Conservation (phyloP, 2,888 invertebrate genomes). For the Graphium colonna region DNA sequence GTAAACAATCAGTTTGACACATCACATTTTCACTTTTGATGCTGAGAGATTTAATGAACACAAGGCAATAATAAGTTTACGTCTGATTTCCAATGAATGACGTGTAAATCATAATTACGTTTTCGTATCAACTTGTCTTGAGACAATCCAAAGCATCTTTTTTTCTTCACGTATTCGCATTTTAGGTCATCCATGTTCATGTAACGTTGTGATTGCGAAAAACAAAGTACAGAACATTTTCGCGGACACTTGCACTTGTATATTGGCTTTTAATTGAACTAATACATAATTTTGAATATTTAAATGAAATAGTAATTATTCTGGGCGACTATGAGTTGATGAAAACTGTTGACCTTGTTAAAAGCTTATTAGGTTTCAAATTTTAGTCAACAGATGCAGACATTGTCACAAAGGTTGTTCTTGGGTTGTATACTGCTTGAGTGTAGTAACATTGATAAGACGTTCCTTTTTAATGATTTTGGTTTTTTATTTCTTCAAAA, state of each 20-base stretch:
- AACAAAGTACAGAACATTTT: conserved; percentile 78
- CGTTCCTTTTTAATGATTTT: conserved; percentile 16
- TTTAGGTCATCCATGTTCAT: conserved; percentile 81
- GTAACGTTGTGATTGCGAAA: conserved; percentile 81
- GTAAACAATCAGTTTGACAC: conserved; percentile 81
- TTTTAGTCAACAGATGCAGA: conserved; percentile 80
- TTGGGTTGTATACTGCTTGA: conserved; percentile 52
- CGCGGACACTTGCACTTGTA: conserved; percentile 69
- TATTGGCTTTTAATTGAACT: conserved; percentile 52
- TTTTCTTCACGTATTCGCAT: conserved; percentile 79
- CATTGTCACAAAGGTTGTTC: conserved; percentile 72
- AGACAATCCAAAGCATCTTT: conserved; percentile 73
- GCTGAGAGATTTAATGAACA: conserved; percentile 61
- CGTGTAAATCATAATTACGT: conserved; percentile 62
- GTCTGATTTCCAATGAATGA: conserved; percentile 61
- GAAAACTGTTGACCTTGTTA: conserved; percentile 81
- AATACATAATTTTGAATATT: conserved; percentile 54
- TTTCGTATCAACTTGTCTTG: conserved; percentile 66
- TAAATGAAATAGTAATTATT: conserved; percentile 70
- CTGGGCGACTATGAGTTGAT: conserved; percentile 71
- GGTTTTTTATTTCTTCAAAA: conserved; percentile 1
- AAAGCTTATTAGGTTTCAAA: conserved; percentile 80
- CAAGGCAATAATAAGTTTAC: conserved; percentile 54
- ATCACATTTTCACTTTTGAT: conserved; percentile 80
- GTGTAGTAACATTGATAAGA: conserved; percentile 48